Conservation (phyloP, 2,113 vertebrate genomes). For the Syrrhaptes paradoxus region DNA sequence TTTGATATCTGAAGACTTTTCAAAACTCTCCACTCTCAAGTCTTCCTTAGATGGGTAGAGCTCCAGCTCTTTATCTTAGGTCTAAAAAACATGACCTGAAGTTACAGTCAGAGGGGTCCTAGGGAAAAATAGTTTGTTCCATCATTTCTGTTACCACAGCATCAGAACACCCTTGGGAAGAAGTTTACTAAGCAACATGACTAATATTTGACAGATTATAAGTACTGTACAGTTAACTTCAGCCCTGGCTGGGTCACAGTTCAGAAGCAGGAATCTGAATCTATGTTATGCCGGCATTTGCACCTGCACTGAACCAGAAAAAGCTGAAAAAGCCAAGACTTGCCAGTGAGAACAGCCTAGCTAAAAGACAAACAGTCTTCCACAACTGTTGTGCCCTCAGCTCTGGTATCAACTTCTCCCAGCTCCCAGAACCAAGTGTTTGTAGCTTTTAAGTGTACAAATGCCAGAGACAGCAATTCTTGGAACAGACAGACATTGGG, state of each 20-base stretch:
- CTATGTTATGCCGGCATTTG: neutral
- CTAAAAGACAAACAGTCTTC: neutral
- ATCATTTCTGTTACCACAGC: neutral
- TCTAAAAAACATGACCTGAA: neutral
- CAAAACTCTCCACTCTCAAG: neutral
- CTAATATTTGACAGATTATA: constrained; percentile 12
- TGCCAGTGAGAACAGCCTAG: neutral
- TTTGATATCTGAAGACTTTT: neutral
- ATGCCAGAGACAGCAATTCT: neutral
- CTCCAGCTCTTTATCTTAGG: neutral
- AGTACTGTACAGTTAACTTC: neutral
- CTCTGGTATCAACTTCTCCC: neutral
- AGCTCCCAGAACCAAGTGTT: neutral
- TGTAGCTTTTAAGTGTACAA: neutral
- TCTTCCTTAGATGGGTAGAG: neutral
- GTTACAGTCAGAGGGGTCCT: neutral
- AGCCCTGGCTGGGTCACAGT: neutral
- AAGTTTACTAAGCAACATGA: neutral
- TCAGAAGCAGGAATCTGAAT: constrained; percentile 6
- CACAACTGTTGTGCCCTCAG: neutral
- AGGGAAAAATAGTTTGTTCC: neutral
- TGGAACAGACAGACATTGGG: neutral
- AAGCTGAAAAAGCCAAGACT: neutral
- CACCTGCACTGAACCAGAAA: neutral
- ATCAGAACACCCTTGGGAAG: neutral